A percentile compares a stretch with the other conserved stretches of the same genome.
These are phyloP conservation scores for Cephus runcator DNA, from an alignment of 2,888 invertebrate species.

Conservation along the genomic window DNA sequence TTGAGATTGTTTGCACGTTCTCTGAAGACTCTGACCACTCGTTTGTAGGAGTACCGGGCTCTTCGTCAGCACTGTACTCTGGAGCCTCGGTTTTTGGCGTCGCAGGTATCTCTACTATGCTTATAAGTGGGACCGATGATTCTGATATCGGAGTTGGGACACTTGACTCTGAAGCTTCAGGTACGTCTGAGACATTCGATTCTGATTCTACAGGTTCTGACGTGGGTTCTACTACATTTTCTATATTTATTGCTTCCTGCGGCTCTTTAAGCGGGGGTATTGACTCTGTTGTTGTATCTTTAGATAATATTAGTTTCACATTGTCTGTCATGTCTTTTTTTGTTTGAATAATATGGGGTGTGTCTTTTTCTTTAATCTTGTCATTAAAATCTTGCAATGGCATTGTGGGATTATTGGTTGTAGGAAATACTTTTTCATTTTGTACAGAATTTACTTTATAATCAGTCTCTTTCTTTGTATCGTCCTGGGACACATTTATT, in stretches of 20 bases:
- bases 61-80: slow-evolving; percentile 31
- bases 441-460: slow-evolving; percentile 29
- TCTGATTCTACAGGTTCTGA: neutral
- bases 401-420: neutral
- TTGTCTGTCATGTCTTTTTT: neutral
- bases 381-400: neutral
- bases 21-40: slow-evolving; percentile 36
- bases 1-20: slow-evolving; percentile 39
- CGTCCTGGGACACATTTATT: neutral
- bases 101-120: slow-evolving; percentile 27
- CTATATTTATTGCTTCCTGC: neutral
- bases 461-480: slow-evolving; percentile 30
- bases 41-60: slow-evolving; percentile 51
- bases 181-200: neutral
- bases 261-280: neutral
- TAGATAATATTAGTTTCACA: neutral
- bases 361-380: neutral
- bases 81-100: slow-evolving; percentile 17
- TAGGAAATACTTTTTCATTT: neutral
- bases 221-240: neutral
- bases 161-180: neutral
- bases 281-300: neutral
- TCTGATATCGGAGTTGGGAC: slow-evolving; percentile 22
- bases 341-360: no score
- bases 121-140: slow-evolving; percentile 36